phyloP scores from a whole-genome alignment of 2,797 vertebrate genomes.

The Ctenosaura bakeri region DNA sequence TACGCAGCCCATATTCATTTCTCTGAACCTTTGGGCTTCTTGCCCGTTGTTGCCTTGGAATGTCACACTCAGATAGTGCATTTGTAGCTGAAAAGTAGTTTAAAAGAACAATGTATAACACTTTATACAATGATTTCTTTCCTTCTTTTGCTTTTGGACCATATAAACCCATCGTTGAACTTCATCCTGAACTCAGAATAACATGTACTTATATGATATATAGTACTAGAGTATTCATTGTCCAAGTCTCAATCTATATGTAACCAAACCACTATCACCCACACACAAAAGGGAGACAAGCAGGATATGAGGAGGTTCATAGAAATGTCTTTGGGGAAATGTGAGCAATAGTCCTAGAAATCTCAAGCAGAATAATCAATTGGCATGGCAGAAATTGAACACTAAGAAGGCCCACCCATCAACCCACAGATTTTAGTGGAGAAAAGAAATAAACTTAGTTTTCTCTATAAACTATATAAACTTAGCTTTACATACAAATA shows the following conservation, averaged over 20 bases:
- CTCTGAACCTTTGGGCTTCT: conserved; percentile 38
- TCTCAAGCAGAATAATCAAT: too few relatives aligned
- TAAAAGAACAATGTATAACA: conserved; percentile 4
- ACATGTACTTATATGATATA: neutral
- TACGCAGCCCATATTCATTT: neutral
- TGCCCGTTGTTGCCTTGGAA: conserved; percentile 27
- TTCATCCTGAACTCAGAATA: neutral
- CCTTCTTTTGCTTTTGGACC: neutral
- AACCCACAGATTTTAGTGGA: too few relatives aligned
- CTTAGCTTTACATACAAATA: too few relatives aligned
- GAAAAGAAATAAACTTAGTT: too few relatives aligned
- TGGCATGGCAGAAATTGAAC: too few relatives aligned
- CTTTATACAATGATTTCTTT: neutral
- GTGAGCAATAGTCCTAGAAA: neutral
- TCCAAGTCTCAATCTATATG: neutral
- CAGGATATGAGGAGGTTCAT: neutral
- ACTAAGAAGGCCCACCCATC: too few relatives aligned
- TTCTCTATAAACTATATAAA: too few relatives aligned
- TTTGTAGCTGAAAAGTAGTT: conserved; percentile 19
- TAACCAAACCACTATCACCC: neutral
- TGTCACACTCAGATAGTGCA: conserved; percentile 18
- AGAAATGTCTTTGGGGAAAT: neutral
- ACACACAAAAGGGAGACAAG: neutral
- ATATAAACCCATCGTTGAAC: neutral
- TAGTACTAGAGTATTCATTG: neutral